A percentile compares a stretch with the other conserved stretches of the same genome.
Evolutionary conservation across 2,797 vertebrate species (phyloP).

Genomic region (Eremophila alpestris): DNA sequence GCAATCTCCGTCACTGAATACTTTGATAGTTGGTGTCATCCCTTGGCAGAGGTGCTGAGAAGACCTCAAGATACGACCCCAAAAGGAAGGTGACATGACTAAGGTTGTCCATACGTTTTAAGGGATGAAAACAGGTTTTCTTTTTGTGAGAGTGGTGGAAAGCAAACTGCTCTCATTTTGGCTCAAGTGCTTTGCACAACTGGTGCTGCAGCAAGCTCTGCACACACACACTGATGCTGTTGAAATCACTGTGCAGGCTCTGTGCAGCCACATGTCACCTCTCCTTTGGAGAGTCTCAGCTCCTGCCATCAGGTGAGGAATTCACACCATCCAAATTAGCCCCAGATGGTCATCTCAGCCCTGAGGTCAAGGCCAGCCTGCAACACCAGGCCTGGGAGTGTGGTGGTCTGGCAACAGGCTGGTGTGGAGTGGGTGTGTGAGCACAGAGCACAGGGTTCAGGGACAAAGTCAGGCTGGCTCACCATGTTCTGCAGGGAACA

Average conservation of each 20-base stretch:
- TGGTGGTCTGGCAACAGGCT: background rate
- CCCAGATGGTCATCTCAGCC: background rate
- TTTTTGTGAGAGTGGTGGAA: background rate
- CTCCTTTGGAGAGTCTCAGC: background rate
- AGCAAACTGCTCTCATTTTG: background rate
- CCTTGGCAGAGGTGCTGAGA: background rate
- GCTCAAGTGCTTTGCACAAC: background rate
- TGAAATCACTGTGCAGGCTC: background rate
- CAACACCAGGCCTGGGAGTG: background rate
- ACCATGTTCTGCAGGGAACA: background rate
- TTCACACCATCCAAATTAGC: background rate
- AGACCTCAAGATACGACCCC: background rate
- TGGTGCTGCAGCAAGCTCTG: background rate
- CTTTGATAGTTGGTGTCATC: background rate
- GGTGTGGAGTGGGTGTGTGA: rapidly evolving
- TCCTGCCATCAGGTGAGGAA: background rate
- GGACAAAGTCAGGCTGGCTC: background rate
- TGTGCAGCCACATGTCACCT: background rate
- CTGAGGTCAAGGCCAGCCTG: background rate
- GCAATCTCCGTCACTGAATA: background rate
- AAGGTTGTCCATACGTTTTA: background rate
- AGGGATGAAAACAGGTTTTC: background rate
- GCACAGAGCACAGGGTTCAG: background rate
- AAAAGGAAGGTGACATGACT: background rate
- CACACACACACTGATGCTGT: background rate